Percentiles rank a stretch among this genome's conserved stretches.
Evolutionary conservation across 1,140 invertebrate genomes (phyloP).

Genomic region (Thaumatotibia leucotreta): DNA sequence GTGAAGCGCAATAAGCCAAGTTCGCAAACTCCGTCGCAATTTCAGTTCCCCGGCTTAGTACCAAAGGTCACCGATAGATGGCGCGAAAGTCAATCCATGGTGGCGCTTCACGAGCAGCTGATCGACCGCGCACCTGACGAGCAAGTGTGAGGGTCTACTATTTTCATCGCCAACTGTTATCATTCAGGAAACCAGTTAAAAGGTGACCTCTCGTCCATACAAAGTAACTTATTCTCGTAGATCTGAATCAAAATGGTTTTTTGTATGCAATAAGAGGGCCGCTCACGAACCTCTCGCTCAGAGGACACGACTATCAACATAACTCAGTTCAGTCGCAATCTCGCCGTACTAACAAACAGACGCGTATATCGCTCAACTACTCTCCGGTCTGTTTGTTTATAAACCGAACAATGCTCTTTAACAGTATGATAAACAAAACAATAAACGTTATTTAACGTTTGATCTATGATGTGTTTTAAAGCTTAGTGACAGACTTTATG

Average conservation of each 20-base stretch:
- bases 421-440: not conserved
- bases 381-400: not conserved
- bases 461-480: not conserved
- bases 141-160: not conserved
- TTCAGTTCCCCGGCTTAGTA: not conserved
- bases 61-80: slow-evolving; percentile 8
- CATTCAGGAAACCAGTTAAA: not conserved
- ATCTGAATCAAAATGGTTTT: not conserved
- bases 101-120: slow-evolving; percentile 8
- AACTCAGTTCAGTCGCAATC: slow-evolving; percentile 1
- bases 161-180: not conserved
- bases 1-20: slow-evolving; percentile 1
- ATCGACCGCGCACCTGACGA: slow-evolving; percentile 8
- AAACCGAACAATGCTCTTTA: not conserved
- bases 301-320: not conserved
- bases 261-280: not conserved
- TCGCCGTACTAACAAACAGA: not conserved
- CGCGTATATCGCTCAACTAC: not conserved
- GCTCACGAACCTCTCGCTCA: not conserved
- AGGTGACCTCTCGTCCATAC: not conserved
- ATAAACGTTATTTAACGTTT: not conserved
- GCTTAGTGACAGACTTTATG: not conserved
- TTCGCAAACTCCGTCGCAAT: not conserved
- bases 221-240: not conserved
- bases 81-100: not conserved